Conservation (phyloP, 2,888 invertebrate genomes). For the Notocelia uddmanniana region DNA sequence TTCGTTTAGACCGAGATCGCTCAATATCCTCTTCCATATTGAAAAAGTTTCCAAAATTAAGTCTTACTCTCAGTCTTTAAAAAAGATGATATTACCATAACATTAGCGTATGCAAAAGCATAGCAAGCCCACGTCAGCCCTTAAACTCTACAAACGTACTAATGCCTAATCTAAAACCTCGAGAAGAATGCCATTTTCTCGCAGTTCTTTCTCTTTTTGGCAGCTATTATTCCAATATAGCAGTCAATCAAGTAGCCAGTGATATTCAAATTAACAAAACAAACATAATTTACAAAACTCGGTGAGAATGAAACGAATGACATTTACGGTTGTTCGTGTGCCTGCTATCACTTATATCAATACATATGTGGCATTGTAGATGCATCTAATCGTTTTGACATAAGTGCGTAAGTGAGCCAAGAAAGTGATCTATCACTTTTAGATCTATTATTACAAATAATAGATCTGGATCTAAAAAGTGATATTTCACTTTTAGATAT, state of each 20-base stretch:
- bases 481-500: no score
- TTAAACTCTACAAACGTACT: background rate
- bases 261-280: background rate
- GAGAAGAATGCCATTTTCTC: background rate
- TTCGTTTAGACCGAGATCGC: background rate
- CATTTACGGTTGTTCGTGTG: no score
- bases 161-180: background rate
- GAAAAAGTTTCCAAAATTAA: slow-evolving; percentile 55
- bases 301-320: no score
- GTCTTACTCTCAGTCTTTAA: slow-evolving; percentile 63
- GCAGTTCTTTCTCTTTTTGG: slow-evolving; percentile 52
- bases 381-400: no score
- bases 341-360: no score
- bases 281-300: no score
- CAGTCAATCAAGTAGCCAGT: slow-evolving; percentile 18
- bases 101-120: slow-evolving; percentile 30
- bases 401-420: background rate
- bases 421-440: no score
- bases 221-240: slow-evolving; percentile 50
- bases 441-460: no score
- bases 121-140: background rate
- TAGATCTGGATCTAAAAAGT: no score
- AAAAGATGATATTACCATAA: slow-evolving; percentile 44
- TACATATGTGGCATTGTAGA: no score
- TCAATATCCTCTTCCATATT: slow-evolving; percentile 29